Evolutionary conservation across 2,888 invertebrate genomes (phyloP).

Genomic region (Drepanosiphum platanoidis): DNA sequence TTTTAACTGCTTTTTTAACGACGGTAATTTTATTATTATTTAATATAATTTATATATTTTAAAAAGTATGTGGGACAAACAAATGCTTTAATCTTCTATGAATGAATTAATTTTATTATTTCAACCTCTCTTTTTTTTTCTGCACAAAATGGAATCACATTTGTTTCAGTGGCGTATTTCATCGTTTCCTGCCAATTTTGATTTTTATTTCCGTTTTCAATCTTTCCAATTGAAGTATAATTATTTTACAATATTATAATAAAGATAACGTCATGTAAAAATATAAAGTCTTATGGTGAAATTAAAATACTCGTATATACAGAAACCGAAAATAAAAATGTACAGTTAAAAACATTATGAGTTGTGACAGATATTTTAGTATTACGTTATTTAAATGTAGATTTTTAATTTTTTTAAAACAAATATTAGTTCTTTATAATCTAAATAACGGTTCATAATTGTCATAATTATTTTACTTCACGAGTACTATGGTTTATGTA

Average conservation of each 20-base stretch:
- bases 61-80: not conserved
- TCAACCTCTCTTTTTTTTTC: not conserved
- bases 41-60: not conserved
- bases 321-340: too few species aligned
- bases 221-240: not conserved
- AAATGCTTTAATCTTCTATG: not conserved
- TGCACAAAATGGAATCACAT: not conserved
- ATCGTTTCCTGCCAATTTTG: not conserved
- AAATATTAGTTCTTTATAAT: too few species aligned
- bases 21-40: not conserved
- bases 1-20: not conserved
- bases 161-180: not conserved
- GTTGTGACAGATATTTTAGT: too few species aligned
- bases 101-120: not conserved
- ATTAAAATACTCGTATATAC: too few species aligned
- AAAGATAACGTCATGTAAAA: not conserved
- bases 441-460: too few species aligned
- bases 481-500: too few species aligned
- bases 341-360: too few species aligned
- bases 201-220: not conserved
- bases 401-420: too few species aligned
- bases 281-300: too few species aligned
- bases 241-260: not conserved
- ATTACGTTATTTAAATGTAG: too few species aligned
- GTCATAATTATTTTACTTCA: too few species aligned